Evolutionary conservation across 2,797 vertebrate genomes (phyloP), one percentile per base, ranked within the genome.

Genomic region (Hybognathus amarus): DNA sequence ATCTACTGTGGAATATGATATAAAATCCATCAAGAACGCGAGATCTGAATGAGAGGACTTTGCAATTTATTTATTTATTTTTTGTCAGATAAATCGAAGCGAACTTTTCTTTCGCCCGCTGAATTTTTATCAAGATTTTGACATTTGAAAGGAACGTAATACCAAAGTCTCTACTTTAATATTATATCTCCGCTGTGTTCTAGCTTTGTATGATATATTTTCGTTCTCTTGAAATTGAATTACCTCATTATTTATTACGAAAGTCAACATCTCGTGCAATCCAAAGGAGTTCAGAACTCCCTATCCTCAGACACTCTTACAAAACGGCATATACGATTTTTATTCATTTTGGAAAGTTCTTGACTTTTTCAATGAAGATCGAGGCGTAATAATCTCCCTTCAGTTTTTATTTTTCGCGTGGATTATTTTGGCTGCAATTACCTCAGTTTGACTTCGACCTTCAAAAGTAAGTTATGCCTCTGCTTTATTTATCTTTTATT

Each of bases 401-500:
- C 20, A 90, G 80, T 63, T 86, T 82, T 92, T 87, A 85, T 86
- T 83, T 91, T 90, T 82, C 86, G 86, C 92, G 91, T 95, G 94
- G 95, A 96, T 94, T 95, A 95, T 91, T 91, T 89, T 88, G 89
- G 83, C 91, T 88, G 90, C 92, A 89, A 89, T 92, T 94, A 93
- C 92, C 92, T 94, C 93, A 91, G 81, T 81, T 85, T 92, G 92
- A 94, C 92, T 91, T 92, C 93, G 90, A 94, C 93, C 93, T 94
- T 94, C 92, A 94, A 89, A 93, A 94, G 95, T 95, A 92, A 95
- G 94, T 94, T 83, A 80, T 85, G 89, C 82, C 45, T 59, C n/a
- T 27, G 47, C 13, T 64, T 50, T 64, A 59, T 22, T 33, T 22
- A 9, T 38, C 1, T 50, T 27, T 70, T 20, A 30, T 45, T 30